Base-by-base conservation (phyloP, 2,797 vertebrate species). In the Sebastes taczanowskii region DNA sequence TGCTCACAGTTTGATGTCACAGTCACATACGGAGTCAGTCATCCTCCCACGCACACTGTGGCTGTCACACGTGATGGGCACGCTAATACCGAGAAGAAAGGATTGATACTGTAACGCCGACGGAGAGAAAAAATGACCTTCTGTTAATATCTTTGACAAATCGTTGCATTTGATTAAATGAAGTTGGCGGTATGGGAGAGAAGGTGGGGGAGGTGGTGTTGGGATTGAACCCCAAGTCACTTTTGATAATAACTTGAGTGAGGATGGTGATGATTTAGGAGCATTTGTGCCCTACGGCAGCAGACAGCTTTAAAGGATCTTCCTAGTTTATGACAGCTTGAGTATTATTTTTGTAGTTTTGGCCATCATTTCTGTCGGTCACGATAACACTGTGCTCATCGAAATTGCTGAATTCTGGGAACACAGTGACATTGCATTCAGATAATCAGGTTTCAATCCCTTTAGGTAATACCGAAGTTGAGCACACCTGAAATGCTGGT, bases 141-240 rank as follows among this genome's bases (percentile, higher is more conserved):
- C 67, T 66, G 78, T 83, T 94, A 89, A 94, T 93, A 90, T 91
- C 86, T 78, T 83, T 80, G 82, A 91, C 81, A 88, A 92, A 89
- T 91, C 85, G 87, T 92, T 92, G 89, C 83, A 86, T 92, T 91
- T 91, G 86, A 93, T 92, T 92, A 90, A 91, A 91, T 92, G 52
- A 91, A 83, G 70, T 88, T 29, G 23, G 35, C 23, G 14, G 46
- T 78, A 52, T 27, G 63, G 60, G 61, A 20, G 65, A 71, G 73
- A 81, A 53, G 56, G 30, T 58, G 84, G 58, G 60, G 62, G 67
- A 77, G 61, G 71, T 61, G 73, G 65, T 42, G 68, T 60, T 56
- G 52, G 70, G 73, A 88, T 90, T 88, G 60, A 81, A 71, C 74
- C 78, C 32, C 25, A 63, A 90, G 86, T 86, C 80, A 76, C 69